A percentile compares a stretch with the other conserved stretches of the same genome.
Conservation (phyloP, 2,888 invertebrate genomes). For the Andrena marginata region DNA sequence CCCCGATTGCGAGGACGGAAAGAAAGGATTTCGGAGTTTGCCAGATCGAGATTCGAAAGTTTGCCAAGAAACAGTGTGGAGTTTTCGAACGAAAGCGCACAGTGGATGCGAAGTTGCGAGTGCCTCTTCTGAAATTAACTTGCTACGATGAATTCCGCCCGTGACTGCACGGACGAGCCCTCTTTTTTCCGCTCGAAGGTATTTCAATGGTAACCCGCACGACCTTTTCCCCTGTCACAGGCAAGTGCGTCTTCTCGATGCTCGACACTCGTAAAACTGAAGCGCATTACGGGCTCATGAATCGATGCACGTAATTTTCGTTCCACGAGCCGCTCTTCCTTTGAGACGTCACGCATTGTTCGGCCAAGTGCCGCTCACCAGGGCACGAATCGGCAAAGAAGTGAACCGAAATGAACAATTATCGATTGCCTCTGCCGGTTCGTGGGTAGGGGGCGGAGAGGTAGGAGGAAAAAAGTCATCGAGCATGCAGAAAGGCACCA, state of each 20-base stretch:
- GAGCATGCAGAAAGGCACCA: constrained; percentile 9
- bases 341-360: constrained; percentile 63
- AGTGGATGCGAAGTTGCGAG: constrained; percentile 23
- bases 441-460: no score
- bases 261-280: constrained; percentile 56
- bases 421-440: constrained; percentile 49
- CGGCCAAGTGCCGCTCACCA: constrained; percentile 50
- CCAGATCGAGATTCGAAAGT: background rate
- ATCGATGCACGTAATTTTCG: constrained; percentile 53
- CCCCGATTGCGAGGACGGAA: background rate
- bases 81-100: constrained; percentile 11
- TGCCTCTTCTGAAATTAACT: constrained; percentile 54
- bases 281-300: constrained; percentile 54
- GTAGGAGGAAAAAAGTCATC: constrained; percentile 22
- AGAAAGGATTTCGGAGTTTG: constrained; percentile 7
- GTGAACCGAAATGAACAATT: constrained; percentile 60
- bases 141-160: constrained; percentile 34
- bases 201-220: constrained; percentile 49
- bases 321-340: constrained; percentile 45
- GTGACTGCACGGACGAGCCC: constrained; percentile 38
- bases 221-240: constrained; percentile 42
- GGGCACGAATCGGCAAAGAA: constrained; percentile 52
- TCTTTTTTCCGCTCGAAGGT: constrained; percentile 49
- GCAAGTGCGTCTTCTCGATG: constrained; percentile 41
- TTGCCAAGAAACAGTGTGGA: constrained; percentile 18